Evolutionary conservation across 1,140 invertebrate species (phyloP).

Genomic region (Drosophila miranda): DNA sequence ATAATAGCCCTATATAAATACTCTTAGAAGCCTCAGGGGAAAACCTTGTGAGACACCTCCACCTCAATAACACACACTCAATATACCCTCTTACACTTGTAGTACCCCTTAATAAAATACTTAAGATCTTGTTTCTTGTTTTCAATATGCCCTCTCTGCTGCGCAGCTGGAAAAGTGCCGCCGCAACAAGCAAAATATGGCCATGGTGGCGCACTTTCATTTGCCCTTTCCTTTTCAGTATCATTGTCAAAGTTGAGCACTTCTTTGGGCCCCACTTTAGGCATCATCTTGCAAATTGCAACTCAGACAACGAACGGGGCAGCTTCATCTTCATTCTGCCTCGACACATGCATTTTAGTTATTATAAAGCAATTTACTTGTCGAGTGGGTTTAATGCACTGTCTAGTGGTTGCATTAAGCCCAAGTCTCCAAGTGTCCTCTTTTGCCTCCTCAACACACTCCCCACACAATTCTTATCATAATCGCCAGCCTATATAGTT

Average conservation of each 20-base stretch:
- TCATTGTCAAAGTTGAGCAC: constrained; percentile 31
- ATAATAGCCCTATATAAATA: too few relatives aligned
- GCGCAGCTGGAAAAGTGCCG: constrained; percentile 33
- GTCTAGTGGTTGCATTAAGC: constrained; percentile 39
- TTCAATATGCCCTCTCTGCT: constrained; percentile 48
- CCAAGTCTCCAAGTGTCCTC: too few relatives aligned
- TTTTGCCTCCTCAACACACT: constrained; percentile 15
- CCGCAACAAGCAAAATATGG: constrained; percentile 9
- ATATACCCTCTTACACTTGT: too few relatives aligned
- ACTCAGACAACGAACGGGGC: constrained; percentile 8
- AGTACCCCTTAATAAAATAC: constrained; percentile 18
- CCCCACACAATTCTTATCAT: constrained; percentile 22
- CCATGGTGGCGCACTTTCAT: constrained; percentile 54
- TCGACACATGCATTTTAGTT: constrained; percentile 39
- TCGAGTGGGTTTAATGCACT: constrained; percentile 56
- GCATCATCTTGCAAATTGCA: constrained; percentile 59
- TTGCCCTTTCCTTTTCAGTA: constrained; percentile 55
- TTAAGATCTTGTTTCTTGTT: constrained; percentile 52
- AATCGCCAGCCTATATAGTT: constrained; percentile 23
- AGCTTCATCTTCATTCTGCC: constrained; percentile 29
- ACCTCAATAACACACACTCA: too few relatives aligned
- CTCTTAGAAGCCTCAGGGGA: too few relatives aligned
- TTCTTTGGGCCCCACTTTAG: constrained; percentile 41
- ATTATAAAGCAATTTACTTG: constrained; percentile 63
- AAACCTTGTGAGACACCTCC: too few relatives aligned